phyloP scores from a whole-genome alignment of 2,888 invertebrate species.

The Mallateleia sp. region DNA sequence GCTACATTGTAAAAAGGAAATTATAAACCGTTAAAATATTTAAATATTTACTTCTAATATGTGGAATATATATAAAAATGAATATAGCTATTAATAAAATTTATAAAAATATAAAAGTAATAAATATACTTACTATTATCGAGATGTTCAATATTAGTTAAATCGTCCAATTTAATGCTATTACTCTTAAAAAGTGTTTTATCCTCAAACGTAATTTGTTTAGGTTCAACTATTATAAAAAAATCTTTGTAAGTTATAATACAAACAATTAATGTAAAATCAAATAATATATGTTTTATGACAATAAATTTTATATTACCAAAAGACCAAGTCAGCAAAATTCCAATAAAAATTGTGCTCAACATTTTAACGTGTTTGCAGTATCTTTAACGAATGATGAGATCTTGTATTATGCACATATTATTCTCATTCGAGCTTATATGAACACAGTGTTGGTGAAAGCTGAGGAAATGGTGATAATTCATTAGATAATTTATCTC shows the following conservation, averaged over 20 bases:
- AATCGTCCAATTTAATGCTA: conserved; percentile 23
- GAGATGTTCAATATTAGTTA: conserved; percentile 58
- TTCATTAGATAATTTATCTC: conserved; percentile 51
- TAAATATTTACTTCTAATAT: not conserved
- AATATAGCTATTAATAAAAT: too few species aligned
- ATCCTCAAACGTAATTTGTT: conserved; percentile 44
- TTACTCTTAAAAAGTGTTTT: conserved; percentile 31
- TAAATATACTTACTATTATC: conserved; percentile 64
- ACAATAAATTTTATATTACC: conserved; percentile 21
- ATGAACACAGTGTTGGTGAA: conserved; percentile 26
- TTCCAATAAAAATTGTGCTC: not conserved
- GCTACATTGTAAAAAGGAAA: conserved; percentile 16
- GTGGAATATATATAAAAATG: not conserved
- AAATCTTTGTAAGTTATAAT: not conserved
- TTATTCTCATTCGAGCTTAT: not conserved
- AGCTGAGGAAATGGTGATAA: conserved; percentile 55
- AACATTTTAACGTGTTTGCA: too few species aligned
- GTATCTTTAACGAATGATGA: conserved; percentile 1
- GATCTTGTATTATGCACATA: not conserved
- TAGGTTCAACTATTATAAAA: conserved; percentile 28
- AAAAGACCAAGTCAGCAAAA: conserved; percentile 1
- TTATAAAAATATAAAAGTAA: too few species aligned
- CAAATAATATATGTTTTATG: not conserved
- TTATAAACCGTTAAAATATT: not conserved
- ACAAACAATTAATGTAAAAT: not conserved